A percentile compares a stretch with the other conserved stretches of the same genome.
These are phyloP conservation scores for Eolophus roseicapilla DNA, from an alignment of 2,113 vertebrate species.

Conservation along the genomic window DNA sequence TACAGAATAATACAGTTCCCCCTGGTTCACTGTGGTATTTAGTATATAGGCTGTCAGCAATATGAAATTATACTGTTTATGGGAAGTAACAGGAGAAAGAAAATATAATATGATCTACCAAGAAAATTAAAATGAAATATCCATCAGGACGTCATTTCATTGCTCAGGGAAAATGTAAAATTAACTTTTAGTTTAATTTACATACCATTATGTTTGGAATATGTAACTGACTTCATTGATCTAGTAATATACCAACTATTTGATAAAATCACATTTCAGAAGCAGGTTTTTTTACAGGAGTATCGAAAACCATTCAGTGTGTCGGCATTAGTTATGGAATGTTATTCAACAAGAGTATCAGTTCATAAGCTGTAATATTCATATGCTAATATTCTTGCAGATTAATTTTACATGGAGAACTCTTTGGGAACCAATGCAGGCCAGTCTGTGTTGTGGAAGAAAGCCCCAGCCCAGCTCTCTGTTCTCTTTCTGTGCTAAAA, in stretches of 20 bases:
- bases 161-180: conserved; percentile 28
- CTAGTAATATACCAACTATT: background rate
- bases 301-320: background rate
- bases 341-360: background rate
- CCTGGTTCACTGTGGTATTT: background rate
- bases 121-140: conserved; percentile 36
- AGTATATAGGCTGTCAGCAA: background rate
- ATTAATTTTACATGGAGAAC: background rate
- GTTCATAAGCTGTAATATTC: background rate
- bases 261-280: conserved; percentile 35
- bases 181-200: conserved; percentile 44
- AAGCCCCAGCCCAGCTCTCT: background rate
- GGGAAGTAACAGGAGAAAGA: background rate
- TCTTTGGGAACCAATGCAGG: background rate
- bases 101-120: background rate
- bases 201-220: background rate
- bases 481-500: background rate
- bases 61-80: background rate
- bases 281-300: background rate
- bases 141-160: background rate
- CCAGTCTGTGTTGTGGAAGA: background rate
- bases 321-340: background rate
- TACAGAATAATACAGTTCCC: background rate
- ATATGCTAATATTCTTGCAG: background rate
- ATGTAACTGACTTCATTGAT: background rate